Evolutionary conservation across 2,113 vertebrate genomes (phyloP).

Genomic region (Montifringilla adamsi): DNA sequence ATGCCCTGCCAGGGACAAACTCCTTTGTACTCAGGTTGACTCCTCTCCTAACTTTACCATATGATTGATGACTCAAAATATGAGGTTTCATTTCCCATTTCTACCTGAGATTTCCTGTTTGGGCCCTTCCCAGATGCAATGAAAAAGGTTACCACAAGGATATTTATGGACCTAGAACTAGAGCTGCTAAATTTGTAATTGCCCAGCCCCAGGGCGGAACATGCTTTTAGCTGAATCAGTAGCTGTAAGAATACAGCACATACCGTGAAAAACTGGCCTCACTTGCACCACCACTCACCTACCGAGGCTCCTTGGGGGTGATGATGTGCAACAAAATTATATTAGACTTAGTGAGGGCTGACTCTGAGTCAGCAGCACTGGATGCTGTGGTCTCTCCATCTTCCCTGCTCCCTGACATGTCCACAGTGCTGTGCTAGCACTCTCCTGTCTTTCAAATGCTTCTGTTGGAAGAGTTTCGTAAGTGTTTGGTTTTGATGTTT

Average conservation of each 20-base stretch:
- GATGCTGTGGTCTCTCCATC: background rate
- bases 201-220: conserved; percentile 42
- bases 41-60: conserved; percentile 7
- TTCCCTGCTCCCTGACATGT: background rate
- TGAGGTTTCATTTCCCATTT: conserved; percentile 54
- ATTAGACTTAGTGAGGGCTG: background rate
- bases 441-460: background rate
- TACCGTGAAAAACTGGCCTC: background rate
- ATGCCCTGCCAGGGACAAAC: background rate
- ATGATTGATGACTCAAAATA: conserved; percentile 50
- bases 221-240: conserved; percentile 51
- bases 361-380: background rate
- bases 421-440: background rate
- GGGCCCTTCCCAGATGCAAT: conserved; percentile 41
- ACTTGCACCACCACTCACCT: background rate
- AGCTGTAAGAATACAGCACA: background rate
- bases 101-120: conserved; percentile 65
- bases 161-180: conserved; percentile 49
- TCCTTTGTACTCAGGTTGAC: background rate
- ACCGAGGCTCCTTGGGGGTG: background rate
- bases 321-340: background rate
- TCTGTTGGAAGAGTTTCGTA: background rate
- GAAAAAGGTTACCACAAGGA: conserved; percentile 49
- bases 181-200: conserved; percentile 56
- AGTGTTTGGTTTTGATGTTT: background rate